Evolutionary conservation across 2,888 invertebrate species (phyloP).

Genomic region (Homarus gammarus): DNA sequence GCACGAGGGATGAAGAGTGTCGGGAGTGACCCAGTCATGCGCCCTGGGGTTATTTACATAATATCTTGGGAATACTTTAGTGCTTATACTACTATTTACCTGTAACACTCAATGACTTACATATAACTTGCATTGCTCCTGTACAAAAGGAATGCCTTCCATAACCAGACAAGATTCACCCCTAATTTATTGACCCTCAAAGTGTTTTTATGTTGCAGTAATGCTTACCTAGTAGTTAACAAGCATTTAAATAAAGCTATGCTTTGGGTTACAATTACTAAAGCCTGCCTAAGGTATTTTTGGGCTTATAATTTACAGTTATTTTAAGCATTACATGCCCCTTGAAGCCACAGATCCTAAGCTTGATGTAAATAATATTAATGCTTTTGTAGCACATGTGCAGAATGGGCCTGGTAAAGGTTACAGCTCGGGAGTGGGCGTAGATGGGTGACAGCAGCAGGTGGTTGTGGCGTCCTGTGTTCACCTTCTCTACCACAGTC

Average conservation of each 20-base stretch:
- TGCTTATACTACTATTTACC: constrained; percentile 9
- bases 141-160: constrained; percentile 48
- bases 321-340: constrained; percentile 10
- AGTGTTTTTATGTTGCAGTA: constrained; percentile 46
- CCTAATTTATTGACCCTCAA: constrained; percentile 40
- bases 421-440: constrained; percentile 45
- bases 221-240: constrained; percentile 45
- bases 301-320: neutral
- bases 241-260: constrained; percentile 49
- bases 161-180: constrained; percentile 43
- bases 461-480: constrained; percentile 59
- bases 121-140: constrained; percentile 28
- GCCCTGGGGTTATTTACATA: constrained; percentile 14
- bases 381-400: constrained; percentile 21
- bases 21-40: constrained; percentile 5
- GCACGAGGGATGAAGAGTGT: constrained; percentile 4
- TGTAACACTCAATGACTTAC: constrained; percentile 11
- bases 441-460: constrained; percentile 64
- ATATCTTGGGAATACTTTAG: neutral
- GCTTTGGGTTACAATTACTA: constrained; percentile 50
- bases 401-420: constrained; percentile 21
- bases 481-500: constrained; percentile 47
- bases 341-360: neutral
- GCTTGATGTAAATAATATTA: constrained; percentile 31
- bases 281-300: constrained; percentile 32